Evolutionary conservation across 2,888 invertebrate species (phyloP), one percentile per base, ranked within the genome.

Genomic region (Thumatha senex): DNA sequence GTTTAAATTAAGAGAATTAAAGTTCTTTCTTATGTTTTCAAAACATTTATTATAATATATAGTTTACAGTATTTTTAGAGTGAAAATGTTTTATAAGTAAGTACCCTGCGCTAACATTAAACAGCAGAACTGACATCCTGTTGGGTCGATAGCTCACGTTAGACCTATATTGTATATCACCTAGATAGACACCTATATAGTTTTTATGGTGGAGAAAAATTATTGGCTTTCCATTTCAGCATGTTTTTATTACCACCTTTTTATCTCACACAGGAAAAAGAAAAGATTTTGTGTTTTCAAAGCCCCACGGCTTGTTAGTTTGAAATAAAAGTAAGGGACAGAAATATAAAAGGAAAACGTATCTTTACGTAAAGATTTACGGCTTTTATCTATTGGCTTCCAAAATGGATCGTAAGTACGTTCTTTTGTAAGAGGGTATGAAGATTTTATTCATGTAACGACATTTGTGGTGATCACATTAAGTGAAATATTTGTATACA

Each of bases 311-410:
- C 44, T 49, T 44, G 44, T 49, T 39, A 45, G 31, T 45, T 50
- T 10, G 14, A 8, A 47, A 33, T 29, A 24, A 47, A 45, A 51
- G 15, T 15, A 31, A 56, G 34, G 18, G 18, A 24, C 18, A 24
- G 18, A 48, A 47, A 46, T 48, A 46, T 48, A 56, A 39, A 62
- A 48, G 40, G 36, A 54, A 58, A 51, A 52, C 47, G 41, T 66
- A 54, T 53, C 40, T 36, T 14, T 56, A 50, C 49, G 54, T 56
- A 48, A 54, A 58, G 59, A 62, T 66, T 62, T 62, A 64, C 47
- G 63, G 43, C 56, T 51, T 58, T 62, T 62, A 64, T 66, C 67
- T 64, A 63, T 66, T 56, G 56, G 52, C 48, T 56, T 56, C 58
- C 46, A 48, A 66, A 62, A 56, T 63, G 54, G 18, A 31, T 40